Percentiles rank a stretch among this genome's conserved stretches.
Evolutionary conservation across 2,888 invertebrate genomes (phyloP).

Genomic region (Apoda limacodes): DNA sequence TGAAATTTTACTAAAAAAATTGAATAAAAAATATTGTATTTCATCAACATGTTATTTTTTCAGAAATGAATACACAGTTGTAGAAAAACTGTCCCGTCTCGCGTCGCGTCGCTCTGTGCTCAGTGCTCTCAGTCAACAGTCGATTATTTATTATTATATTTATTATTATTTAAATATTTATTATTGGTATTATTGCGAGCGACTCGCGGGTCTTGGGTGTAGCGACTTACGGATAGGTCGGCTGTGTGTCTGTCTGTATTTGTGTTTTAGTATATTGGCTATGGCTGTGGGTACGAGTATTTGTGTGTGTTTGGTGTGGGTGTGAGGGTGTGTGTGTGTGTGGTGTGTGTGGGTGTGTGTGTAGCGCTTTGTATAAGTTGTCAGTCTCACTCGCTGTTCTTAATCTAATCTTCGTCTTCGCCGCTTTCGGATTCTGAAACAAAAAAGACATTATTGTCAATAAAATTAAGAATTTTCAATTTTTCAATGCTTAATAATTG

Average conservation of each 20-base stretch:
- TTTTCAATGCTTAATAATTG: too few relatives aligned
- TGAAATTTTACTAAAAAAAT: slow-evolving; percentile 68
- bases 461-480: too few relatives aligned
- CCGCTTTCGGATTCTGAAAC: slow-evolving; percentile 65
- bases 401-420: slow-evolving; percentile 65
- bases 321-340: slow-evolving; percentile 24
- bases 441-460: slow-evolving; percentile 4
- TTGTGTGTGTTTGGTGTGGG: slow-evolving; percentile 16
- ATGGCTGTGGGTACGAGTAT: slow-evolving; percentile 6
- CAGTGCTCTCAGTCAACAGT: slow-evolving; percentile 28
- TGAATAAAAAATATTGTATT: slow-evolving; percentile 70
- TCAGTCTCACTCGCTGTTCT: slow-evolving; percentile 66
- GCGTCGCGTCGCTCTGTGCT: slow-evolving; percentile 28
- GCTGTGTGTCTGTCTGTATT: slow-evolving; percentile 6
- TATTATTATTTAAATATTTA: slow-evolving; percentile 23
- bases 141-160: slow-evolving; percentile 30
- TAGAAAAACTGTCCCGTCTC: slow-evolving; percentile 40
- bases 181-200: slow-evolving; percentile 20
- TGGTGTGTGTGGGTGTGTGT: slow-evolving; percentile 22
- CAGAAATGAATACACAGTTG: slow-evolving; percentile 64
- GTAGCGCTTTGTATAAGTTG: slow-evolving; percentile 26
- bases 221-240: background rate
- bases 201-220: slow-evolving; percentile 6
- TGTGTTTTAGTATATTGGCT: slow-evolving; percentile 4
- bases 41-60: slow-evolving; percentile 64